Percentiles rank a stretch among this genome's conserved stretches.
These are phyloP conservation scores for Paratilapia polleni DNA, from an alignment of 2,113 vertebrate species.

Conservation along the genomic window DNA sequence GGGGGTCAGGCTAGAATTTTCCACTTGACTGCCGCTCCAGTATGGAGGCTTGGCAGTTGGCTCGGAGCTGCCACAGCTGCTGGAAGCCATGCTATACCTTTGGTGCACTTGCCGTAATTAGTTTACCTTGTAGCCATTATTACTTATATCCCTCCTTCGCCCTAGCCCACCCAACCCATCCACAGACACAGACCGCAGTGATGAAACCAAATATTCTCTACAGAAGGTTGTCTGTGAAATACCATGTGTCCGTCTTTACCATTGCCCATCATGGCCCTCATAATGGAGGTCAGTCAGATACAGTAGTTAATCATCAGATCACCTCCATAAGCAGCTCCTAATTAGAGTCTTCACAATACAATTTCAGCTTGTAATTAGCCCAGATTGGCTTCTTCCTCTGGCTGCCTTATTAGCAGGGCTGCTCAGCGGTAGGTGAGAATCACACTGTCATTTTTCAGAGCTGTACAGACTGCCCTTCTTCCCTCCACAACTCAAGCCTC, in stretches of 20 bases:
- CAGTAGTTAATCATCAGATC: conserved; percentile 94
- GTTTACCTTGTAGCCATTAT: conserved; percentile 97
- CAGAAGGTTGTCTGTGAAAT: conserved; percentile 63
- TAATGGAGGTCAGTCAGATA: conserved; percentile 90
- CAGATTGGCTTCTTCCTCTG: conserved; percentile 94
- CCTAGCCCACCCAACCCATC: conserved; percentile 47
- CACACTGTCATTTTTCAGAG: conserved; percentile 87
- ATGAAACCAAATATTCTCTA: neutral
- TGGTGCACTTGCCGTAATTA: conserved; percentile 92
- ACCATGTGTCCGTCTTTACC: conserved; percentile 82
- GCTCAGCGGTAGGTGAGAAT: conserved; percentile 91
- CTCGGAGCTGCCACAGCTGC: conserved; percentile 86
- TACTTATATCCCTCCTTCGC: conserved; percentile 88
- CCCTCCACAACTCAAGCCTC: conserved; percentile 36
- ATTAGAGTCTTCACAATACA: conserved; percentile 96
- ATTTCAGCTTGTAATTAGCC: conserved; percentile 97
- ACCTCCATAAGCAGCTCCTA: conserved; percentile 92
- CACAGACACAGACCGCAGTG: neutral
- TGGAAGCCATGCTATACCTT: conserved; percentile 87
- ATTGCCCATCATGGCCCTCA: conserved; percentile 79
- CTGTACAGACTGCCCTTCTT: conserved; percentile 73
- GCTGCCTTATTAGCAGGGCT: conserved; percentile 88
- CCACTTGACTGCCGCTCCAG: conserved; percentile 90
- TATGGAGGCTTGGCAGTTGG: conserved; percentile 87
- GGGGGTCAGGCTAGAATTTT: conserved; percentile 93